A percentile compares a stretch with the other conserved stretches of the same genome.
Evolutionary conservation across 2,797 vertebrate genomes (phyloP).

Genomic region (Falco columbarius): DNA sequence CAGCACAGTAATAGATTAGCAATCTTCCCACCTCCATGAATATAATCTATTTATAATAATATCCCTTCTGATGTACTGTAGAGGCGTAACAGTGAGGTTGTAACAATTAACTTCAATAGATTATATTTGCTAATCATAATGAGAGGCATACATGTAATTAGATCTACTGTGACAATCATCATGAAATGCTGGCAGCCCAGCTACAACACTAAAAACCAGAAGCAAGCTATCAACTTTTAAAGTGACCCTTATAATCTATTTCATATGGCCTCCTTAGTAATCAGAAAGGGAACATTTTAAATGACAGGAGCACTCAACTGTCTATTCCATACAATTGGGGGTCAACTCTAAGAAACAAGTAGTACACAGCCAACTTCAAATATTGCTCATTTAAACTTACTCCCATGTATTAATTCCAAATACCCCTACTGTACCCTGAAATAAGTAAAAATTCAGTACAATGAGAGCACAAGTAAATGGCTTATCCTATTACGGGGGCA

Average conservation of each 20-base stretch:
- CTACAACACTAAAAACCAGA: neutral
- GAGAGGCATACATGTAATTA: neutral
- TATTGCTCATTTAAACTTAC: neutral
- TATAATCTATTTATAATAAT: conserved; percentile 17
- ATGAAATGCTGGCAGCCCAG: neutral
- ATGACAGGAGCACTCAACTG: neutral
- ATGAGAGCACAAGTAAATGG: neutral
- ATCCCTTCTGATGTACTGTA: neutral
- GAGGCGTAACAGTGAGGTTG: neutral
- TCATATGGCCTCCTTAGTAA: neutral
- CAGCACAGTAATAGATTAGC: conserved; percentile 4
- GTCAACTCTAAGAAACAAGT: neutral
- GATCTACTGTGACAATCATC: neutral
- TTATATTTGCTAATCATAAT: neutral
- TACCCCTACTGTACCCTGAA: neutral
- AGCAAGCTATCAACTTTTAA: neutral
- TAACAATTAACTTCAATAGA: neutral
- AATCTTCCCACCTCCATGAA: conserved; percentile 10
- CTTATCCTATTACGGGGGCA: neutral
- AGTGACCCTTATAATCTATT: neutral
- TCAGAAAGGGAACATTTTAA: neutral
- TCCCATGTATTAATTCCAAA: neutral
- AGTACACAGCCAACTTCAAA: neutral
- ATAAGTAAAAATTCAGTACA: neutral
- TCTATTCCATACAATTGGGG: neutral